Base-by-base conservation (phyloP, 2,888 invertebrate species). In the Brenthis daphne region DNA sequence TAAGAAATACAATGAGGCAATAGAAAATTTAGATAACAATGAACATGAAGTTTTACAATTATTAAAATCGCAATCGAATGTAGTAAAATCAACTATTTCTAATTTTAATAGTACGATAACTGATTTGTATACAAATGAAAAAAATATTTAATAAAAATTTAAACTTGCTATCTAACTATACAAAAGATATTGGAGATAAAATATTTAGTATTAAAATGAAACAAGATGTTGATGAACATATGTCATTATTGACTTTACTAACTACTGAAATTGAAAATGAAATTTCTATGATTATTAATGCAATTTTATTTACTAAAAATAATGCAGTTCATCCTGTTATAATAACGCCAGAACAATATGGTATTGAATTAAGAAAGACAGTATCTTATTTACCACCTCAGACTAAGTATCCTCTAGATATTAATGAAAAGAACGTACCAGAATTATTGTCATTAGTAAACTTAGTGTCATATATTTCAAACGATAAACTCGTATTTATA, bases 81-180 rank as follows among this genome's bases (percentile, higher is more conserved):
- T 70, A 53, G 56, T 74, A 1, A 71, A 71, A 64, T 68, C 67
- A 3, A 73, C 73, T 6, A 73, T 72, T 51, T 51, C 64, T 3
- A 74, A 75, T 66, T 73, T 74, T 70, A 74, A 74, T 50, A 70
- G 54, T 53, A 69, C 71, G 5, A 65, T 74, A 47, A 74, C 74
- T 2, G 69, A 73, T 68, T 66, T 74, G 24, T 48, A 64, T 57
- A 61, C 11, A 14, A 73, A 73, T 57, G 66, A n/a, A 71, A 43
- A 66, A 64, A 50, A 71, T 71, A 54, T 74, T 73, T 68, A 74
- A 73, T 57, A 66, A 75, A 65, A 74, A 20, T 20, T 20, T 20
- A 1, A 20, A 20, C 20, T 1, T 20, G 20, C 20, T 20, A 20
- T 20, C 20, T 20, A 20, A 20, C 68, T 71, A 69, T 70, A 74